Evolutionary conservation across 2,888 invertebrate genomes (phyloP), one percentile per base, ranked within the genome.

Genomic region (Rotaria socialis): DNA sequence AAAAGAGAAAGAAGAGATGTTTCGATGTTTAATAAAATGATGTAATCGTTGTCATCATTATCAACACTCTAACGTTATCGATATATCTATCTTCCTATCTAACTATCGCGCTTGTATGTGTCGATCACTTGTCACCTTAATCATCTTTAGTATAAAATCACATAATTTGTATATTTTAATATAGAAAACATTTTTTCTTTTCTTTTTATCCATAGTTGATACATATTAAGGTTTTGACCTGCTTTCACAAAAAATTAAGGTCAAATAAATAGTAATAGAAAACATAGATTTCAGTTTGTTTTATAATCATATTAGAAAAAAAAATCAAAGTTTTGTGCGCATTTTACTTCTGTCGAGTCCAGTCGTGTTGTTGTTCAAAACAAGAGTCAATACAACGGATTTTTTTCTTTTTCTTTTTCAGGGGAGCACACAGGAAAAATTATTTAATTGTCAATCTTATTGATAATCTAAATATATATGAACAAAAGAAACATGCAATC

Each of bases 21-120:
- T 58, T 58, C 58, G n/a, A 58, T 58, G 58, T 58, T 58, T 58
- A 58, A 58, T 58, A n/a, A n/a, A n/a, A 58, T 58, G 58, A 58
- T 58, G 58, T 27, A 58, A 58, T n/a, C 8, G 7, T 58, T 58
- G 58, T 58, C 58, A 58, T 58, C n/a, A 58, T 58, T 58, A 58
- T 58, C 58, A 58, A 58, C 58, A 58, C 58, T 58, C n/a, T 58
- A n/a, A 58, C 24, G n/a, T 58, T 58, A 58, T 58, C 58, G n/a
- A 58, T 27, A 58, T 58, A 58, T 58, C 58, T 58, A 58, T 58
- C 58, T 58, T 58, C n/a, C 58, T 58, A 58, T 58, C 58, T 58
- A 58, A 11, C n/a, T 58, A 58, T 58, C 58, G 10, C n/a, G n/a
- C 5, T 58, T 58, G n/a, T 58, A 58, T 58, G 58, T 58, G 58